Base-by-base conservation (phyloP, 2,113 vertebrate species). In the Colossoma macropomum region DNA sequence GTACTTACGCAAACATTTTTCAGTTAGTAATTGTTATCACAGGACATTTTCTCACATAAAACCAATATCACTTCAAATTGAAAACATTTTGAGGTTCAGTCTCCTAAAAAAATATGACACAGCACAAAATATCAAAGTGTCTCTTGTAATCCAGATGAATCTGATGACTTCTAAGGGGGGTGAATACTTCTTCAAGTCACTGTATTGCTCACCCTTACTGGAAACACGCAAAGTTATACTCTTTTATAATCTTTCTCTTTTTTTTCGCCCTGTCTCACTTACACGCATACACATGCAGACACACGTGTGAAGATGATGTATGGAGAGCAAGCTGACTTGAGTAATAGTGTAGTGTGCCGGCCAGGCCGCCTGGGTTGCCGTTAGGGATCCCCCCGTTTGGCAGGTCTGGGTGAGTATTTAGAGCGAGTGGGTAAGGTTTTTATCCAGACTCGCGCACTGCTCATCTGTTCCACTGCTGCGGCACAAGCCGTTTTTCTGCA, bases 401-500 rank as follows among this genome's bases (percentile, higher is more conserved):
- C 30, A 38, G 27, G 10, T 81, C 59, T 74, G 59, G 72, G 72
- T 6, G 25, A 65, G 56, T 25, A 23, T 65, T 45, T 25, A 34
- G 34, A 73, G 66, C 30, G 30, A 5, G 41, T 45, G 41, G 15
- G 13, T 17, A 3, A 30, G 32, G 12, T 59, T 59, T 59, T 59
- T n/a, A 2, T 59, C 15, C 59, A 63, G 38, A 73, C 79, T 62
- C 54, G 27, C 50, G n/a, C 52, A 72, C 79, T 12, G 41, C 70
- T 81, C 79, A 81, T 81, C 70, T 65, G 79, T 65, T 81, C 79
- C 79, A 81, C 59, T 66, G 79, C 25, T 62, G 77, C 45, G 38
- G 70, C 7, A 17, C 11, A 21, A 32, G 30, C 28, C 30, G 25
- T 23, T 12, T 38, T 62, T 77, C 59, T 41, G 59, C 56, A 27